Percentiles rank a stretch among this genome's conserved stretches.
Conservation (phyloP, 2,888 invertebrate species). For the Sinelater perroti region DNA sequence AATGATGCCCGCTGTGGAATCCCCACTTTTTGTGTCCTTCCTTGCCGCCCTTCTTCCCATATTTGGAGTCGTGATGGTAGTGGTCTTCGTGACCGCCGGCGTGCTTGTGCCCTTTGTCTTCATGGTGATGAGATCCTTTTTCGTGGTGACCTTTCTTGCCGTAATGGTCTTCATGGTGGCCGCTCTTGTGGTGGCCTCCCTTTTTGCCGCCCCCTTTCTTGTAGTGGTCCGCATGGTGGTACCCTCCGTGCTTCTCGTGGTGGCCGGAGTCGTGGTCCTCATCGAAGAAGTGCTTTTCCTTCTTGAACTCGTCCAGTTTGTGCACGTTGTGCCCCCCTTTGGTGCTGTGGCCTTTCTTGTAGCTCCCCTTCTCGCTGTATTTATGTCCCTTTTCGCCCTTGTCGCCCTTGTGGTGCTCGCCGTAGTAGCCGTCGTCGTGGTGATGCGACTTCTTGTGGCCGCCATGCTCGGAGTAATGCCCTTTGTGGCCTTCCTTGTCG, state of each 20-base stretch:
- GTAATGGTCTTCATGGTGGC: constrained; percentile 78
- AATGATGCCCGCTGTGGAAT: constrained; percentile 56
- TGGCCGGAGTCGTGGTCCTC: constrained; percentile 84
- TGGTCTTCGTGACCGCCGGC: constrained; percentile 81
- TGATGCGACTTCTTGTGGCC: constrained; percentile 70
- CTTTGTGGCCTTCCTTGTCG: constrained; percentile 71
- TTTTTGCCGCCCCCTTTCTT: constrained; percentile 84
- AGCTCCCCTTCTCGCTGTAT: constrained; percentile 76
- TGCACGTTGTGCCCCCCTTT: constrained; percentile 87
- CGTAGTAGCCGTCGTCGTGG: constrained; percentile 71
- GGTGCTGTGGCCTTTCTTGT: constrained; percentile 85
- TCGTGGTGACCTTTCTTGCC: constrained; percentile 83
- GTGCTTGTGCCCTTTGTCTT: constrained; percentile 81
- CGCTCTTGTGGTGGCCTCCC: constrained; percentile 82
- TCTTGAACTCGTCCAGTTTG: constrained; percentile 85
- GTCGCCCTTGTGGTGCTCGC: constrained; percentile 72
- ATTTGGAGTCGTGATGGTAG: constrained; percentile 76
- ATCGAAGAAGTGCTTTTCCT: constrained; percentile 87
- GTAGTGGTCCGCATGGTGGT: constrained; percentile 81
- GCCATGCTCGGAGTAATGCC: constrained; percentile 71
- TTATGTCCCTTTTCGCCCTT: constrained; percentile 72
- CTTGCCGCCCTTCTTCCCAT: constrained; percentile 82
- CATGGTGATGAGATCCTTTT: constrained; percentile 82
- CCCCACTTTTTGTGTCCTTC: constrained; percentile 84
- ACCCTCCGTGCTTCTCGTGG: constrained; percentile 83